phyloP scores from a whole-genome alignment of 2,797 vertebrate species.

The Galaxias olidus region DNA sequence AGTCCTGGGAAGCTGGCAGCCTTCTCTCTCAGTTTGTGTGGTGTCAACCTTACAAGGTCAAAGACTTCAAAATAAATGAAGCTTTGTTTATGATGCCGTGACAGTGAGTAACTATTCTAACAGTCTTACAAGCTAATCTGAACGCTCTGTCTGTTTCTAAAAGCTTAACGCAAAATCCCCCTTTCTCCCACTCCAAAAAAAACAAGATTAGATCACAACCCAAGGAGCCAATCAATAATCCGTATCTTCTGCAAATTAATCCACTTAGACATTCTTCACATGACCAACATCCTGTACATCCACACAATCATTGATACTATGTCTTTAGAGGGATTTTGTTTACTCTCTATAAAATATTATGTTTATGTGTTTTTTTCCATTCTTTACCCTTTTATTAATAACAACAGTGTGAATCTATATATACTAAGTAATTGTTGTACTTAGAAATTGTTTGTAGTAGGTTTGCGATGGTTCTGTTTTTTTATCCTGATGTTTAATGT shows the following conservation, averaged over 20 bases:
- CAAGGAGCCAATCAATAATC: conserved; percentile 1
- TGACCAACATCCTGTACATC: no score
- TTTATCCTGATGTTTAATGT: no score
- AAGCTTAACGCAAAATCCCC: conserved; percentile 50
- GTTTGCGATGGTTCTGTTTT: no score
- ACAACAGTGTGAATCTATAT: no score
- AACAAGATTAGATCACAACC: conserved; percentile 39
- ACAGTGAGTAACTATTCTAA: conserved; percentile 1
- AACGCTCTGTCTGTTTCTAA: conserved; percentile 23
- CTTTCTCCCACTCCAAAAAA: conserved; percentile 49
- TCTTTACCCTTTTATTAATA: no score
- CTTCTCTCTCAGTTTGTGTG: conserved; percentile 44
- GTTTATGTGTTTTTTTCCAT: no score
- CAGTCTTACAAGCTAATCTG: background rate
- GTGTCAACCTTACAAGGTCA: conserved; percentile 76
- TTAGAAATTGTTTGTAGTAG: no score
- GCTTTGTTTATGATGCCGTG: background rate
- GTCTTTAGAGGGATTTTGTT: no score
- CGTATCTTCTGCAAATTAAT: conserved; percentile 20
- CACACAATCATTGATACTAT: no score
- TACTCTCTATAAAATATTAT: no score
- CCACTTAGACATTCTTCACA: background rate
- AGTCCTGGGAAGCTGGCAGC: no score
- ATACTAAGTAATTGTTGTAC: no score
- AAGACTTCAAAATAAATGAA: conserved; percentile 67